Evolutionary conservation across 2,888 invertebrate genomes (phyloP).

Genomic region (Callimorpha dominula): DNA sequence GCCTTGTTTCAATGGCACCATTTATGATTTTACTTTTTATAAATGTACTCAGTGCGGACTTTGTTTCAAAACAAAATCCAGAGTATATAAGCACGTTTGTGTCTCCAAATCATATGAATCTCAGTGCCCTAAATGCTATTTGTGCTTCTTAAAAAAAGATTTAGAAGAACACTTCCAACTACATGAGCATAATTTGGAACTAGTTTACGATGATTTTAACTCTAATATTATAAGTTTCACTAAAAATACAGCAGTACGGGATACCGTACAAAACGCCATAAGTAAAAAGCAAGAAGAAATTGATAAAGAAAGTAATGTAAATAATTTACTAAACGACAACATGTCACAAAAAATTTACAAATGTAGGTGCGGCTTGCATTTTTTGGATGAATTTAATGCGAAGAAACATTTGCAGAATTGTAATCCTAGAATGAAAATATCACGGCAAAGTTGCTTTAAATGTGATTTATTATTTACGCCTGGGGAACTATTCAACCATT

Average conservation of each 20-base stretch:
- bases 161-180: constrained; percentile 60
- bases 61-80: constrained; percentile 55
- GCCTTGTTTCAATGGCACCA: constrained; percentile 60
- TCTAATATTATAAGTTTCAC: constrained; percentile 55
- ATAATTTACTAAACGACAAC: constrained; percentile 23
- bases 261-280: background rate
- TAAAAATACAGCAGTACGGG: constrained; percentile 7
- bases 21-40: constrained; percentile 69
- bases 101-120: constrained; percentile 50
- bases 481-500: constrained; percentile 69
- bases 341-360: constrained; percentile 60
- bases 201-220: constrained; percentile 53
- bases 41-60: constrained; percentile 67
- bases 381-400: constrained; percentile 59
- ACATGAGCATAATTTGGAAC: constrained; percentile 65
- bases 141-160: constrained; percentile 62
- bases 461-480: constrained; percentile 70
- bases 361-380: constrained; percentile 72
- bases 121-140: constrained; percentile 64
- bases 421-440: constrained; percentile 52
- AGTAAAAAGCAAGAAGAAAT: background rate
- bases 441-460: constrained; percentile 70
- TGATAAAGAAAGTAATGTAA: background rate
- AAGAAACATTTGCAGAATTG: constrained; percentile 59
- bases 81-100: constrained; percentile 61